phyloP scores from a whole-genome alignment of 1,140 invertebrate species.

The Physella acuta region DNA sequence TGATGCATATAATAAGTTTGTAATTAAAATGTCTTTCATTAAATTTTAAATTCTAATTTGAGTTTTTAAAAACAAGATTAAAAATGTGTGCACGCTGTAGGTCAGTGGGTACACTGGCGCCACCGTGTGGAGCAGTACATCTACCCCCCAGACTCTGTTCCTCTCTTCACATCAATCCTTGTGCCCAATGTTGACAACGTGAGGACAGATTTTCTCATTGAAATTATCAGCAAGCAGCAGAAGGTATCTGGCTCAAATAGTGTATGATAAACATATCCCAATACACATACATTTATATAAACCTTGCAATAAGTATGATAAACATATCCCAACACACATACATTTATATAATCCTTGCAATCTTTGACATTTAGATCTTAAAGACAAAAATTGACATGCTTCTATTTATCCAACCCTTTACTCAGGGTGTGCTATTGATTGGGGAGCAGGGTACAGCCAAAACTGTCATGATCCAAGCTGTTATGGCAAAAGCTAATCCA shows the following conservation, averaged over 20 bases:
- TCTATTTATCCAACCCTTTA: slow-evolving; percentile 6
- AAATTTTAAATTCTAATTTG: no score
- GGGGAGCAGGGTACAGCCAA: slow-evolving; percentile 96
- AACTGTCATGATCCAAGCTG: slow-evolving; percentile 94
- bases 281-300: no score
- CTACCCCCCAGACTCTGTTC: slow-evolving; percentile 81
- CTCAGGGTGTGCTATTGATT: slow-evolving; percentile 78
- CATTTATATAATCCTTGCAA: no score
- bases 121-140: slow-evolving; percentile 78
- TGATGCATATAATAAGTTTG: background rate
- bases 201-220: slow-evolving; percentile 52
- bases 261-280: no score
- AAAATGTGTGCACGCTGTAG: no score
- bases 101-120: slow-evolving; percentile 88
- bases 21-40: background rate
- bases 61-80: no score
- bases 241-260: no score
- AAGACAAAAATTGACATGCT: no score
- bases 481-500: slow-evolving; percentile 87
- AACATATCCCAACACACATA: no score
- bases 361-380: no score
- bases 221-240: slow-evolving; percentile 49
- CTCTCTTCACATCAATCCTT: slow-evolving; percentile 60
- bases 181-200: slow-evolving; percentile 61
- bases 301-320: no score